Percentiles rank a stretch among this genome's conserved stretches.
phyloP scores from a whole-genome alignment of 2,888 invertebrate species.

The Cantharis rustica region DNA sequence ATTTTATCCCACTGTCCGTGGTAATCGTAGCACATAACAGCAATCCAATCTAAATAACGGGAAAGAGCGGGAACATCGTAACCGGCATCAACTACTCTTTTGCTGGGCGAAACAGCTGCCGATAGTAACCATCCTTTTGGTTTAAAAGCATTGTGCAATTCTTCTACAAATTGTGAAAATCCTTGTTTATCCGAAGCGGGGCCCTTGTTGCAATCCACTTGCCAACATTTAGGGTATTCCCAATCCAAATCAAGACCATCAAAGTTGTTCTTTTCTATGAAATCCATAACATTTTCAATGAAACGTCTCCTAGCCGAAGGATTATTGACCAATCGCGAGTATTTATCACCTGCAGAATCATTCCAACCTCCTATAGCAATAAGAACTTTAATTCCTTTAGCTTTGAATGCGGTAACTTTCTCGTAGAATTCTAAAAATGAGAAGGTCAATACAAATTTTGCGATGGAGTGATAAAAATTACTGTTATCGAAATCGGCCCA shows the following conservation, averaged over 20 bases:
- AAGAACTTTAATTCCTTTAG: slow-evolving; percentile 77
- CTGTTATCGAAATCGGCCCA: slow-evolving; percentile 91
- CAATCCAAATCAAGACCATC: slow-evolving; percentile 93
- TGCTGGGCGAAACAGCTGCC: slow-evolving; percentile 84
- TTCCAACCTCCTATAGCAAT: slow-evolving; percentile 96
- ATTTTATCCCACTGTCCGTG: slow-evolving; percentile 92
- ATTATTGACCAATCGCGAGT: slow-evolving; percentile 79
- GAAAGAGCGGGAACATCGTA: slow-evolving; percentile 81
- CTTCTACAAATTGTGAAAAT: slow-evolving; percentile 75
- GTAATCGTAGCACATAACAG: slow-evolving; percentile 90
- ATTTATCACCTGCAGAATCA: slow-evolving; percentile 89
- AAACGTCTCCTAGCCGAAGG: slow-evolving; percentile 73
- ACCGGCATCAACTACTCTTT: slow-evolving; percentile 81
- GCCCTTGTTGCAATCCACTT: slow-evolving; percentile 84
- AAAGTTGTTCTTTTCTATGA: slow-evolving; percentile 79
- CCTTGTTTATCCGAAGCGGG: slow-evolving; percentile 79
- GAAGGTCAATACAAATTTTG: slow-evolving; percentile 6
- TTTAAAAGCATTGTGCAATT: slow-evolving; percentile 72
- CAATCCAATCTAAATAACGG: slow-evolving; percentile 83
- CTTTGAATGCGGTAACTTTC: slow-evolving; percentile 75
- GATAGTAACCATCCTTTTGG: slow-evolving; percentile 76
- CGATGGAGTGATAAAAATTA: slow-evolving; percentile 44
- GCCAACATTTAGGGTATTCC: slow-evolving; percentile 95
- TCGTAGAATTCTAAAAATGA: slow-evolving; percentile 77
- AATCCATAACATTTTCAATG: slow-evolving; percentile 74